Evolutionary conservation across 2,888 invertebrate species (phyloP).

Genomic region (Caenorhabditis drosophilae): DNA sequence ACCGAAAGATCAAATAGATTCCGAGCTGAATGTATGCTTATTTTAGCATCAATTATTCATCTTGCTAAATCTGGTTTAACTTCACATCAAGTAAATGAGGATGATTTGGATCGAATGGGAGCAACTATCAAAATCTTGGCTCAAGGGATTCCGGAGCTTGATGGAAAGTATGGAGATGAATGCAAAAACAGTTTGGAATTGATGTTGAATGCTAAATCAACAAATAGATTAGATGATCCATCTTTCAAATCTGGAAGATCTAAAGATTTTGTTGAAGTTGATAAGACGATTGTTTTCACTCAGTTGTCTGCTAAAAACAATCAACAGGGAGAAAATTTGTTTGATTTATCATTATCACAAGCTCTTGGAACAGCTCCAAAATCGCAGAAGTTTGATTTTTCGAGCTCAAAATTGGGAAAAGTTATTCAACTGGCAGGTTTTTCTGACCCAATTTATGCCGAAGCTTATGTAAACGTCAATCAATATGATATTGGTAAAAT

Average conservation of each 20-base stretch:
- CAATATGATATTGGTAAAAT: slow-evolving; percentile 73
- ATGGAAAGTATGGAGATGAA: slow-evolving; percentile 82
- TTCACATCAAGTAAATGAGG: slow-evolving; percentile 81
- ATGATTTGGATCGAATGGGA: slow-evolving; percentile 79
- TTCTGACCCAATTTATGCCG: slow-evolving; percentile 98
- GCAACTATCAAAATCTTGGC: slow-evolving; percentile 72
- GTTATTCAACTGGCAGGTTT: slow-evolving; percentile 95
- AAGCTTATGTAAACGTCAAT: slow-evolving; percentile 98
- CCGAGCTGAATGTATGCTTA: slow-evolving; percentile 82
- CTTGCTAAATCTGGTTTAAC: slow-evolving; percentile 79
- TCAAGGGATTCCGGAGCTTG: slow-evolving; percentile 75
- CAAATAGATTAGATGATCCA: slow-evolving; percentile 54
- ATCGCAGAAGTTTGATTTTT: slow-evolving; percentile 70
- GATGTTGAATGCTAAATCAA: slow-evolving; percentile 76
- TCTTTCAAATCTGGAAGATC: slow-evolving; percentile 4
- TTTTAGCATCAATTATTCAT: slow-evolving; percentile 85
- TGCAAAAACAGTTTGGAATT: slow-evolving; percentile 80
- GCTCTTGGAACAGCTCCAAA: slow-evolving; percentile 68
- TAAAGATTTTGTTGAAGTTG: slow-evolving; percentile 73
- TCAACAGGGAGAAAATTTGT: slow-evolving; percentile 78
- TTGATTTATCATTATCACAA: slow-evolving; percentile 89
- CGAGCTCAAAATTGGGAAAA: slow-evolving; percentile 62
- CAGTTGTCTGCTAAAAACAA: slow-evolving; percentile 75
- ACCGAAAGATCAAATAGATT: slow-evolving; percentile 54
- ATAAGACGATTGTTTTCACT: slow-evolving; percentile 83